These are phyloP conservation scores for Vandiemenella viatica DNA, from an alignment of 2,888 invertebrate genomes.

Conservation along the genomic window DNA sequence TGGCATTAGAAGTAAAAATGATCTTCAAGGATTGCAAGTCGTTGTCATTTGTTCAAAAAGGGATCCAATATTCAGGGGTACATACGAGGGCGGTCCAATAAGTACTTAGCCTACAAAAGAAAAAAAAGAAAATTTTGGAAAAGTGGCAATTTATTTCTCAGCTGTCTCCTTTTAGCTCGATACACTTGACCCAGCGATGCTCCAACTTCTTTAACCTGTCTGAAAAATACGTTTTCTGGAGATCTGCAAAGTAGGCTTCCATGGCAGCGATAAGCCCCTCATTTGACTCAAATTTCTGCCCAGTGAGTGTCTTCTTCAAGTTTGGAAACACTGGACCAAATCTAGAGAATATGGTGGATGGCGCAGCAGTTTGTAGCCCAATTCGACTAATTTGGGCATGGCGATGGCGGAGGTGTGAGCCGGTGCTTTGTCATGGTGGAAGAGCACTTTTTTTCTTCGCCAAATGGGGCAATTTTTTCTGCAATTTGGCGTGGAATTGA, in stretches of 20 bases:
- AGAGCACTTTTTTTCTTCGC: conserved; percentile 8
- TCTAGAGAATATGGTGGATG: conserved; percentile 15
- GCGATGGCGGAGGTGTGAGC: conserved; percentile 17
- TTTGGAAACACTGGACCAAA: conserved; percentile 11
- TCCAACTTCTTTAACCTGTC: background rate
- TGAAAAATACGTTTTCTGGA: background rate
- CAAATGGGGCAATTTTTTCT: conserved; percentile 9
- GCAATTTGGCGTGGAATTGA: background rate
- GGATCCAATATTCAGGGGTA: too few relatives aligned
- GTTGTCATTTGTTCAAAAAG: too few relatives aligned
- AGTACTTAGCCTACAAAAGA: background rate
- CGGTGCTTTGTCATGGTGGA: conserved; percentile 11
- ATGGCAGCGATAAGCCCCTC: conserved; percentile 16
- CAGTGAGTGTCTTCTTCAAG: conserved; percentile 12
- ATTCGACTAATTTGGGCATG: conserved; percentile 12
- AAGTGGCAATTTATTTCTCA: background rate
- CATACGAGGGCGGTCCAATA: background rate
- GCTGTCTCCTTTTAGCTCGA: background rate
- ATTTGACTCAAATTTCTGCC: conserved; percentile 12
- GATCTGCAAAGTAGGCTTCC: conserved; percentile 9
- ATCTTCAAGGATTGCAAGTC: too few relatives aligned
- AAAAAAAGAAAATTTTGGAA: background rate
- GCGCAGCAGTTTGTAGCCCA: conserved; percentile 12
- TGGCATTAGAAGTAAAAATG: too few relatives aligned
- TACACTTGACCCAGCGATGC: background rate